Evolutionary conservation across 1,140 invertebrate genomes (phyloP), one percentile per base, ranked within the genome.

Genomic region (Drosophila athabasca): DNA sequence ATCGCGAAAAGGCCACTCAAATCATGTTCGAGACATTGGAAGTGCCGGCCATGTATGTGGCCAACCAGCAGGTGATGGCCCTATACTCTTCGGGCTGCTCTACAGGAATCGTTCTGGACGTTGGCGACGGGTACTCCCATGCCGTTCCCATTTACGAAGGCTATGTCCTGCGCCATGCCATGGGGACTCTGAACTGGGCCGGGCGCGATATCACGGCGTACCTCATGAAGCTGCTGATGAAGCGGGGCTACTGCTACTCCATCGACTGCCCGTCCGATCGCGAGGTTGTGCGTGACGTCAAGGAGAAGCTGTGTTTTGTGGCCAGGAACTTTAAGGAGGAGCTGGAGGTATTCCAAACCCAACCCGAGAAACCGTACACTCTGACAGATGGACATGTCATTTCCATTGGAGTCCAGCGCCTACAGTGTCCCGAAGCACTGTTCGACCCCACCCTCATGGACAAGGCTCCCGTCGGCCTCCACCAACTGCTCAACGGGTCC

Each of bases 361-460:
- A 96, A 7, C 91, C 97, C 46, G 96, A 97, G 89, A 97, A 97
- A 91, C 95, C 94, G 53, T 97, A 97, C 85, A 96, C 97, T 92
- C 92, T 97, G 69, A 96, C 96, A 72, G 96, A 96, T 90, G 97
- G 95, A 76, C 96, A 96, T 92, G 94, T 95, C 26, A 95, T 98
- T 92, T 98, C 96, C 82, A 98, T 98, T 89, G 97, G 97, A 51
- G 97, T 97, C 92, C 97, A 98, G 92, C 94, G 97, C 66, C 97
- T 98, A 95, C 95, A 97, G 92, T 98, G 96, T 83, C 97, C 97
- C 26, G 97, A 98, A 92, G 96, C 97, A 53, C 93, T 98, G 60
- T 98, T 98, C 95, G 96, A 97, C 90, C 96, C 97, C 52, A 95
- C 95, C 3, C 96, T 97, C 94, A 92, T 96, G 90, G 96, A 96